These are phyloP conservation scores for Drosophila ironensis DNA, from an alignment of 1,140 invertebrate species.

Conservation along the genomic window DNA sequence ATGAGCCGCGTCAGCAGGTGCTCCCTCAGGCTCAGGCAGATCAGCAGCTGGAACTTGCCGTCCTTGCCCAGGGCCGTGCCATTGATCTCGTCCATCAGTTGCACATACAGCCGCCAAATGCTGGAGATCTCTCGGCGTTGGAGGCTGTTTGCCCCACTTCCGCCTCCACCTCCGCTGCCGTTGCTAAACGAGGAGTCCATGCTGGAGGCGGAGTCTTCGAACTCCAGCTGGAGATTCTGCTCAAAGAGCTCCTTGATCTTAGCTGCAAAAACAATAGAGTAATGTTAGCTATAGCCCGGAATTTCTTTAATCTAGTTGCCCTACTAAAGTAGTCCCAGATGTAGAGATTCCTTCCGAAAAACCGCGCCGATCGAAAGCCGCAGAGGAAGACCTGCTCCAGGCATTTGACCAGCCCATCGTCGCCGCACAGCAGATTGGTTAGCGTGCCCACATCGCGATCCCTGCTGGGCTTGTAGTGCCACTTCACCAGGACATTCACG, in stretches of 20 bases:
- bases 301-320: constrained; percentile 37
- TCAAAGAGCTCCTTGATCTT: constrained; percentile 93
- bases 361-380: constrained; percentile 94
- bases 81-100: constrained; percentile 92
- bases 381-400: constrained; percentile 97
- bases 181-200: constrained; percentile 77
- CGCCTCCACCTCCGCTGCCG: constrained; percentile 80
- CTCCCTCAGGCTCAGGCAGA: constrained; percentile 94
- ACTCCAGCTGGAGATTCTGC: constrained; percentile 86
- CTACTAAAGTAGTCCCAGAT: constrained; percentile 99
- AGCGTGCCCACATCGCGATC: constrained; percentile 93
- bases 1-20: constrained; percentile 95
- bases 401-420: constrained; percentile 95
- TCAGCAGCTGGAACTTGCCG: constrained; percentile 98
- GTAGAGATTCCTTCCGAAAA: constrained; percentile 97
- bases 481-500: constrained; percentile 98
- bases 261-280: constrained; percentile 84
- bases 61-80: constrained; percentile 96
- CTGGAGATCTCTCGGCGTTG: constrained; percentile 86
- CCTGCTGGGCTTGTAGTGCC: constrained; percentile 91
- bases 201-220: constrained; percentile 79
- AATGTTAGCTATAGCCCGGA: not conserved
- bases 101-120: constrained; percentile 89
- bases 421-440: constrained; percentile 96
- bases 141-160: constrained; percentile 66